Evolutionary conservation across 1,140 invertebrate genomes (phyloP).

Genomic region (Cydia fagiglandana): DNA sequence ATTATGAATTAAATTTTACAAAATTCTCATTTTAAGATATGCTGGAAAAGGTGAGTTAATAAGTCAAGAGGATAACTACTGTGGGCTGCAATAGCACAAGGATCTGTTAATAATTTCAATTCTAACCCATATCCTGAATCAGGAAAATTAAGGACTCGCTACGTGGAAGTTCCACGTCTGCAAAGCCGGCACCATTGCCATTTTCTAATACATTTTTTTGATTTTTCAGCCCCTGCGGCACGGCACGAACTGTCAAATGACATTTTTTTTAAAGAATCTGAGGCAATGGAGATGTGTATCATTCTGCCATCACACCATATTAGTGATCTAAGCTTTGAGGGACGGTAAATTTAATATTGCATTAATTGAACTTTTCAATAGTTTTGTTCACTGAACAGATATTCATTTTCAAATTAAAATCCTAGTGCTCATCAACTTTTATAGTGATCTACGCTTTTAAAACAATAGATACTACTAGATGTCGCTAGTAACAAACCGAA

Average conservation of each 20-base stretch:
- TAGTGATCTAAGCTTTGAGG: too few relatives aligned
- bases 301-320: neutral
- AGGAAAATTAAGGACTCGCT: neutral
- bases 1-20: slow-evolving; percentile 39
- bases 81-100: neutral
- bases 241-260: neutral
- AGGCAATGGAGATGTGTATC: neutral
- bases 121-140: neutral
- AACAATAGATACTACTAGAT: neutral
- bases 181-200: slow-evolving; percentile 27
- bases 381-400: neutral
- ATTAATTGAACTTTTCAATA: neutral
- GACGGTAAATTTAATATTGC: too few relatives aligned
- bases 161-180: slow-evolving; percentile 19
- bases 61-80: neutral
- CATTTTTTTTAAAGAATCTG: neutral
- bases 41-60: slow-evolving; percentile 2
- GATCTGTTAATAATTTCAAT: neutral
- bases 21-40: slow-evolving; percentile 36
- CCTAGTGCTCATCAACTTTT: too few relatives aligned
- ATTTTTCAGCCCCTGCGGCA: slow-evolving; percentile 24
- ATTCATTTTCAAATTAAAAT: too few relatives aligned
- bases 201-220: slow-evolving; percentile 24
- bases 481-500: neutral
- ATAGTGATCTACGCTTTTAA: too few relatives aligned